Evolutionary conservation across 92 coral and sea anemone genomes (phyloP).

Genomic region (Palythoa grandis): DNA sequence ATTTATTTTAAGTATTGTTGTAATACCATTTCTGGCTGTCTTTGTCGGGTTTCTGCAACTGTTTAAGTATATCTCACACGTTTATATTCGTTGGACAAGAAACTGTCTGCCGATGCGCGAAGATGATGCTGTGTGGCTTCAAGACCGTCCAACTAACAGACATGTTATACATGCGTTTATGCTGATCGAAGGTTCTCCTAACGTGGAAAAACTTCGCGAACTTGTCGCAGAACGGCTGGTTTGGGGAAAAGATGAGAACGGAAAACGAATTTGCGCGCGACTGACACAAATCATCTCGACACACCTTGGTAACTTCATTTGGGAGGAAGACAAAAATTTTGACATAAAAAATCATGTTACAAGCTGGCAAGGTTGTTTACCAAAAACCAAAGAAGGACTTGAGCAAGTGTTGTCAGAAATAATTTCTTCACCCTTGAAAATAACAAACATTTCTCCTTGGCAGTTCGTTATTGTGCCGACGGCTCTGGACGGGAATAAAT

Average conservation of each 20-base stretch:
- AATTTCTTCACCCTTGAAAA: slow-evolving; percentile 70
- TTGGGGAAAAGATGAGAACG: slow-evolving; percentile 72
- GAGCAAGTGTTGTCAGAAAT: slow-evolving; percentile 76
- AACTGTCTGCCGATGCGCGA: slow-evolving; percentile 74
- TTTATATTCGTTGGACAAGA: slow-evolving; percentile 60
- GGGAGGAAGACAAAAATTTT: slow-evolving; percentile 88
- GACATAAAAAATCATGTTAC: slow-evolving; percentile 76
- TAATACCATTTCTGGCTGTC: slow-evolving; percentile 64
- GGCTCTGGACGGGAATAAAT: slow-evolving; percentile 66
- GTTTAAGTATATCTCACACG: slow-evolving; percentile 51
- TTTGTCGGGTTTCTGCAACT: slow-evolving; percentile 59
- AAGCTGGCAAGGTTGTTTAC: slow-evolving; percentile 75
- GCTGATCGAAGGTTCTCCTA: slow-evolving; percentile 84
- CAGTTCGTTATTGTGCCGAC: slow-evolving; percentile 90
- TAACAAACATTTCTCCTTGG: slow-evolving; percentile 80
- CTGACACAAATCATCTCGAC: slow-evolving; percentile 76
- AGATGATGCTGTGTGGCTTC: slow-evolving; percentile 99
- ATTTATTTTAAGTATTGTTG: slow-evolving; percentile 52
- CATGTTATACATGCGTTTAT: slow-evolving; percentile 90
- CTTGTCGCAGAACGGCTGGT: slow-evolving; percentile 82
- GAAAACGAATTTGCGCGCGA: slow-evolving; percentile 81
- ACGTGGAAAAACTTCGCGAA: slow-evolving; percentile 73
- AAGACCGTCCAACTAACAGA: slow-evolving; percentile 88
- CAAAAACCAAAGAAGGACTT: slow-evolving; percentile 70
- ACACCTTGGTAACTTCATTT: slow-evolving; percentile 78